Conservation (phyloP, 2,888 invertebrate species). For the Orchesellides sinensis region DNA sequence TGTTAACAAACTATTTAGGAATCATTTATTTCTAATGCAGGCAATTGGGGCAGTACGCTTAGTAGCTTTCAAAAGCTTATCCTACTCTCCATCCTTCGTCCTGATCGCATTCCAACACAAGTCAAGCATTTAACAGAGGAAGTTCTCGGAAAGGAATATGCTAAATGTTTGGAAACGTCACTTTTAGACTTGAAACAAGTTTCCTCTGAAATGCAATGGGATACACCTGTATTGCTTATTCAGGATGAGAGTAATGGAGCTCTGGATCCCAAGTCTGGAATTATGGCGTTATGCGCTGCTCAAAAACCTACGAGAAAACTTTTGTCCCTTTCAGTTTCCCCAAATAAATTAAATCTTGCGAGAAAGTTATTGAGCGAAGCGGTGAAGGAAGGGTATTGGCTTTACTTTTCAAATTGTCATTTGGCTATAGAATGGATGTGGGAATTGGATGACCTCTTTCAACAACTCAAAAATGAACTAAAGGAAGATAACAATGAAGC, state of each 20-base stretch:
- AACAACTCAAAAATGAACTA: too few species aligned
- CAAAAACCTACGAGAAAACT: slow-evolving; percentile 11
- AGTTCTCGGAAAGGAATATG: slow-evolving; percentile 22
- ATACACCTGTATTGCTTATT: slow-evolving; percentile 14
- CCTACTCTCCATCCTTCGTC: slow-evolving; percentile 7
- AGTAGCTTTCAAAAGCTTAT: background rate
- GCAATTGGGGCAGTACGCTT: background rate
- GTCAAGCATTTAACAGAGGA: background rate
- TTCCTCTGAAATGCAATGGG: background rate
- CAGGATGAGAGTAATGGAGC: background rate
- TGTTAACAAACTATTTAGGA: too few species aligned
- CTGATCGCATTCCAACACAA: slow-evolving; percentile 19
- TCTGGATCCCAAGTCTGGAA: background rate
- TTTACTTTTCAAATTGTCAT: slow-evolving; percentile 27
- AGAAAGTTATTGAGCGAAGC: slow-evolving; percentile 18
- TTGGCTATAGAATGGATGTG: background rate
- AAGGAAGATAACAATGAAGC: too few species aligned
- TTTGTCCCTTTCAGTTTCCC: background rate
- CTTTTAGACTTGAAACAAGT: slow-evolving; percentile 19
- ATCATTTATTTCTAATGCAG: background rate
- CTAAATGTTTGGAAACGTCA: background rate
- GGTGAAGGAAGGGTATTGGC: slow-evolving; percentile 20
- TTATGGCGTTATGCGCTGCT: background rate
- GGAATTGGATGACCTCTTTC: too few species aligned
- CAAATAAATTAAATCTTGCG: background rate